Evolutionary conservation across 1,140 invertebrate genomes (phyloP), one percentile per base, ranked within the genome.

Genomic region (Macrobrachium nipponense): DNA sequence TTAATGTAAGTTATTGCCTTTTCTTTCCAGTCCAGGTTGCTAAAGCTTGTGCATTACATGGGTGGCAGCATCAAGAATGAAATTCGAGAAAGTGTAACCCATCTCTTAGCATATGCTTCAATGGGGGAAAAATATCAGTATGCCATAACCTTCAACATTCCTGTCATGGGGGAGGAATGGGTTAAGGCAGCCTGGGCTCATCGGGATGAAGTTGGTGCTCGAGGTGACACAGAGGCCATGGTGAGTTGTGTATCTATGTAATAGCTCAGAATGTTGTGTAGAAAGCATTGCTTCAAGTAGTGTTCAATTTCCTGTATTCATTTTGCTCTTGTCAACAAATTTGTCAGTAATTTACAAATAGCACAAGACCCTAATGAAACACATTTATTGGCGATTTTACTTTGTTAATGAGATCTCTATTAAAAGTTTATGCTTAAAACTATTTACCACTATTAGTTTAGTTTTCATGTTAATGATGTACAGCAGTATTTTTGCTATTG

Each of bases 11-110:
- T 2, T 51, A 51, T 18, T n/a, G 20, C 15, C 64, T 20, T 59
- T 18, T 70, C 23, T 85, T 8, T 20, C 59, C 91, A 97, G 96
- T 95, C 94, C 87, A 94, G 94, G 90, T 92, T 98, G 89, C 95
- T 97, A 87, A 95, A 95, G 89, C 93, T 96, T 90, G 95, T 98
- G 88, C 97, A 98, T 92, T 94, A 95, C 90, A 98, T 99, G 97
- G 97, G 97, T 87, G 97, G 97, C 20, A 97, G 96, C 90, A 95
- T 98, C 89, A 93, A 97, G 75, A 96, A 96, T 92, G 96, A 98
- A 89, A 95, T 97, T 93, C 94, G 94, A 82, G 93, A 93, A 23
- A 97, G 96, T 90, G 95, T 97, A 82, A 99, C 97, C 73, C 97
- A 99, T 93, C 93, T 99, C 64, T 96, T 99, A 89, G 96, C 97